Percentiles rank a stretch among this genome's conserved stretches.
Evolutionary conservation across 2,113 vertebrate genomes (phyloP).

Genomic region (Rhagologus leucostigma): DNA sequence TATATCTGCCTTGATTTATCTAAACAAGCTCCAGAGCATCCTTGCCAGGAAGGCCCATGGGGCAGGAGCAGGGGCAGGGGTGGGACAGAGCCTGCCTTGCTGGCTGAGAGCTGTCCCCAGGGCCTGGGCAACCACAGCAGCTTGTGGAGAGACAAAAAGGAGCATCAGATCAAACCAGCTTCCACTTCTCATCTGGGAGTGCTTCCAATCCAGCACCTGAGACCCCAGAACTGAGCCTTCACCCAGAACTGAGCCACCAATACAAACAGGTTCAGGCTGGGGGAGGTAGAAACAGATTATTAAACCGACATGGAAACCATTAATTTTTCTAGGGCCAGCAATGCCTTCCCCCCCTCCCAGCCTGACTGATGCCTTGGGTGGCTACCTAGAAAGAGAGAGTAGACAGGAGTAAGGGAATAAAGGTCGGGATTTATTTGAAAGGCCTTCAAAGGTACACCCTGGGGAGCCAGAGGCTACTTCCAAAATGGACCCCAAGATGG

Average conservation of each 20-base stretch:
- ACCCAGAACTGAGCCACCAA: background rate
- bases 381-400: too few relatives aligned
- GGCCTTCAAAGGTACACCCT: too few relatives aligned
- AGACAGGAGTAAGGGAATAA: too few relatives aligned
- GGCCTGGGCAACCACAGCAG: background rate
- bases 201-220: background rate
- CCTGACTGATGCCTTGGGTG: too few relatives aligned
- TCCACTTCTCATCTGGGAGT: background rate
- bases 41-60: rapidly evolving
- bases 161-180: background rate
- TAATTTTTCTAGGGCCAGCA: background rate
- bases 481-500: too few relatives aligned
- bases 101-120: background rate
- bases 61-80: background rate
- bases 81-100: background rate
- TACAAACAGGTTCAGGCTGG: background rate
- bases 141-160: background rate
- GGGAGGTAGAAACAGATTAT: rapidly evolving
- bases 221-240: background rate
- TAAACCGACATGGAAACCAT: background rate
- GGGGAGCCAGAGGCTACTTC: too few relatives aligned
- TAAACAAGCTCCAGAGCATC: background rate
- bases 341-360: background rate
- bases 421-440: too few relatives aligned
- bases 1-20: background rate